Conservation (phyloP, 2,797 vertebrate genomes). For the Decapterus maruadsi region DNA sequence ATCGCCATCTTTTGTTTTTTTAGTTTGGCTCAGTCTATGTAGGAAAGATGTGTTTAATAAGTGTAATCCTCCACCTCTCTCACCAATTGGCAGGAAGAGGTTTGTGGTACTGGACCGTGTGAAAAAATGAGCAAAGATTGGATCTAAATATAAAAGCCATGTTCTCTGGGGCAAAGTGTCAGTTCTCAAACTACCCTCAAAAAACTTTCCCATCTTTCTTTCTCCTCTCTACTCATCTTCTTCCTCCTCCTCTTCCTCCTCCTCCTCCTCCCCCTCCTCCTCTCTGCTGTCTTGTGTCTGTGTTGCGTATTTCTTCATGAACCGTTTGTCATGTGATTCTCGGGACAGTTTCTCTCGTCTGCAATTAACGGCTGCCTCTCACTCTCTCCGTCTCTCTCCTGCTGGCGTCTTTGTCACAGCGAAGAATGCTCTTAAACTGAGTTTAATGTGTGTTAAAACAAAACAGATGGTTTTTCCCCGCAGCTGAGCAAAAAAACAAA, state of each 20-base stretch:
- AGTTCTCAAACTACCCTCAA: constrained; percentile 1
- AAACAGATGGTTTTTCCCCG: constrained; percentile 77
- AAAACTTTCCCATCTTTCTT: not conserved
- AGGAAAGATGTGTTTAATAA: constrained; percentile 9
- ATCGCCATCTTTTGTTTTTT: not conserved
- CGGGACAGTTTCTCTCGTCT: constrained; percentile 59
- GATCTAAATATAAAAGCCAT: constrained; percentile 51
- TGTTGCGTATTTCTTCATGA: constrained; percentile 60
- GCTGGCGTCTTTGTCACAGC: constrained; percentile 59
- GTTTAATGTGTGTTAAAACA: constrained; percentile 72
- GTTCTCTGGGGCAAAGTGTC: constrained; percentile 14
- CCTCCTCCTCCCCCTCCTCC: not conserved
- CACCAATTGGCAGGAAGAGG: constrained; percentile 12
- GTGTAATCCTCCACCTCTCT: constrained; percentile 5
- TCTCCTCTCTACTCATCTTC: not conserved
- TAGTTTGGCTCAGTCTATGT: constrained; percentile 4
- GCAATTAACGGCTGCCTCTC: constrained; percentile 57
- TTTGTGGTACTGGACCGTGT: constrained; percentile 29
- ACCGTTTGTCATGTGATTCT: constrained; percentile 62
- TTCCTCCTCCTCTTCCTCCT: not conserved
- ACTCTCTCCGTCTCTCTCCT: not conserved
- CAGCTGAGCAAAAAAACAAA: constrained; percentile 46
- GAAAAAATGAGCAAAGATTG: constrained; percentile 12
- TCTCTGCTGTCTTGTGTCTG: constrained; percentile 46
- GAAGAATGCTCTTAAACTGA: constrained; percentile 70